phyloP scores from a whole-genome alignment of 2,113 vertebrate species.

The Laticauda laticaudata region DNA sequence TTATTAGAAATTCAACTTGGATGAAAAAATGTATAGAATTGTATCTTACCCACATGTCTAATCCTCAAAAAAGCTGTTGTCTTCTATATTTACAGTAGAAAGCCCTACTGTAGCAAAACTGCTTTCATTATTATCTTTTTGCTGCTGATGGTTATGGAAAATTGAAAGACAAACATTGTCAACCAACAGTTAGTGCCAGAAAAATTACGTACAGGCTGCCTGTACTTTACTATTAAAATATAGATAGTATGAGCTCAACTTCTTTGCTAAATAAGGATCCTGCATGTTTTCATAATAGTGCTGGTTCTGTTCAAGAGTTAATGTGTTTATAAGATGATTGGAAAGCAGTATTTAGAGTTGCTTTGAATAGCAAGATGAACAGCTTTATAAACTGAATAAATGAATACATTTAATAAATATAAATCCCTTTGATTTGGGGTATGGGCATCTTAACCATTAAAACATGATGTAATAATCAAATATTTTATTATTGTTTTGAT shows the following conservation, averaged over 20 bases:
- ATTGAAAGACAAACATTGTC: not conserved
- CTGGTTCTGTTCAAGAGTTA: not conserved
- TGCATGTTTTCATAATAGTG: not conserved
- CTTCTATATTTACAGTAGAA: not conserved
- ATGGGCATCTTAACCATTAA: not conserved
- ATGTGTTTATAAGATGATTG: not conserved
- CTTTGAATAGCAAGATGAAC: not conserved
- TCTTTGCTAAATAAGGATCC: not conserved
- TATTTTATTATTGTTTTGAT: not conserved
- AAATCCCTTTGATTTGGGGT: not conserved
- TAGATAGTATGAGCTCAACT: not conserved
- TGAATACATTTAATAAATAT: not conserved
- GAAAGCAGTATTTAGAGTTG: not conserved
- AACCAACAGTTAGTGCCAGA: not conserved
- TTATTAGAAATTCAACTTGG: not conserved
- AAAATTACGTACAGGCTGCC: too few relatives aligned
- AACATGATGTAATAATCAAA: not conserved
- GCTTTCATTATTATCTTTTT: not conserved
- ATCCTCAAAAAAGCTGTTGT: not conserved
- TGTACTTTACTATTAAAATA: not conserved
- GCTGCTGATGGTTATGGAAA: not conserved
- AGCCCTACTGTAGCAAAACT: not conserved
- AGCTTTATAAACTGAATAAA: not conserved
- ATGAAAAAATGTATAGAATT: not conserved
- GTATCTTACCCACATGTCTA: not conserved